Base-by-base conservation (phyloP, 2,888 invertebrate genomes). In the Brachyopa scutellaris region DNA sequence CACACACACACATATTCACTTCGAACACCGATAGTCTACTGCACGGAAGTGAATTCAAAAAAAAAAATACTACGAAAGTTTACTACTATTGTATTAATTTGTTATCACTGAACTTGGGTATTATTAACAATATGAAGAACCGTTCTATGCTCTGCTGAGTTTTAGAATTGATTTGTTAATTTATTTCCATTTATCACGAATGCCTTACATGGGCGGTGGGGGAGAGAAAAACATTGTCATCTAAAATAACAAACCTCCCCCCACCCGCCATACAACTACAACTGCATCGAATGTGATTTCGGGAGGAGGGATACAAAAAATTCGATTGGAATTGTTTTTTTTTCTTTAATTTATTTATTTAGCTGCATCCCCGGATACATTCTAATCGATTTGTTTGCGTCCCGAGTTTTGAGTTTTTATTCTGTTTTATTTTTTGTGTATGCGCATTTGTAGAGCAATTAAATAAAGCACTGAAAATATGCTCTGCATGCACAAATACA, bases 401-500 rank as follows among this genome's bases (percentile, higher is more conserved):
- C 9, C 7, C 7, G 6, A 31, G 57, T 40, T 57, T 57, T 13
- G 17, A 13, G 11, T 42, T 42, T 31, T 64, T n/a, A n/a, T n/a
- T n/a, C n/a, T n/a, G n/a, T n/a, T n/a, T n/a, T n/a, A n/a, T 19
- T 59, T 53, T 47, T 51, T 23, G 29, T 15, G 38, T 47, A 21
- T 59, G 31, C 38, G 13, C 23, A 17, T 51, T 70, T 82, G 59
- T 49, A 19, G 19, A 61, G 57, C 76, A 72, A 82, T 82, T 82
- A 77, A 77, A 82, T 72, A 61, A 77, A 77, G 59, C 82, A 57
- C 23, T 57, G 64, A 21, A 45, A n/a, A 57, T 73, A 47, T 64
- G 38, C 36, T 57, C 11, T 23, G 6, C 49, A 55, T 45, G 42
- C 51, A 45, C 11, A 33, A 38, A 33, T 23, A 40, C 23, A 36